phyloP scores from a whole-genome alignment of 1,140 invertebrate genomes.

The Physella acuta region DNA sequence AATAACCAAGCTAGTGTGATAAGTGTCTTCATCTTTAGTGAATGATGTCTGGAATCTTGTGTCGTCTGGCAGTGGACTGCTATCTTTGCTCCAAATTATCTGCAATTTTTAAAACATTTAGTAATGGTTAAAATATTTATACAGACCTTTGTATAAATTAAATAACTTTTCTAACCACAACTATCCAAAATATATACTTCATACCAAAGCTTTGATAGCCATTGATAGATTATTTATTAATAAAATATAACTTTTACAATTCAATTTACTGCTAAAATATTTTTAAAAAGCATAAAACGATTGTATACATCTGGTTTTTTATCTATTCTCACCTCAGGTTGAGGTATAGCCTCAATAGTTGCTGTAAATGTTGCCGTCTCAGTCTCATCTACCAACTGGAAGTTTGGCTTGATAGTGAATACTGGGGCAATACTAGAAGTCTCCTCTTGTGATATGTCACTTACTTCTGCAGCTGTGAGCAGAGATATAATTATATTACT shows the following conservation, averaged over 20 bases:
- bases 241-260: too few relatives aligned
- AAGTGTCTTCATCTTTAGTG: conserved; percentile 32
- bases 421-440: conserved; percentile 40
- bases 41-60: conserved; percentile 28
- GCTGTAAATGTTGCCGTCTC: conserved; percentile 47
- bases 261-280: too few relatives aligned
- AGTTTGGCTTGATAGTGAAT: conserved; percentile 52
- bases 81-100: conserved; percentile 42
- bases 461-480: conserved; percentile 25
- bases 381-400: conserved; percentile 49
- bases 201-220: too few relatives aligned
- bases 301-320: too few relatives aligned
- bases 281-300: too few relatives aligned
- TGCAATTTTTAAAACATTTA: too few relatives aligned
- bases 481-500: neutral
- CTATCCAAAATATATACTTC: too few relatives aligned
- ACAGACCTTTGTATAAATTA: too few relatives aligned
- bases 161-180: too few relatives aligned
- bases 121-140: too few relatives aligned
- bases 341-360: conserved; percentile 43
- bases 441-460: conserved; percentile 29
- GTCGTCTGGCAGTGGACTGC: conserved; percentile 36
- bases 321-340: conserved; percentile 44
- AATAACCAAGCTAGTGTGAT: conserved; percentile 62
- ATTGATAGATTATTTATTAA: too few relatives aligned